A percentile compares a stretch with the other conserved stretches of the same genome.
These are phyloP conservation scores for Littorina saxatilis DNA, from an alignment of 1,140 invertebrate genomes.

Conservation along the genomic window DNA sequence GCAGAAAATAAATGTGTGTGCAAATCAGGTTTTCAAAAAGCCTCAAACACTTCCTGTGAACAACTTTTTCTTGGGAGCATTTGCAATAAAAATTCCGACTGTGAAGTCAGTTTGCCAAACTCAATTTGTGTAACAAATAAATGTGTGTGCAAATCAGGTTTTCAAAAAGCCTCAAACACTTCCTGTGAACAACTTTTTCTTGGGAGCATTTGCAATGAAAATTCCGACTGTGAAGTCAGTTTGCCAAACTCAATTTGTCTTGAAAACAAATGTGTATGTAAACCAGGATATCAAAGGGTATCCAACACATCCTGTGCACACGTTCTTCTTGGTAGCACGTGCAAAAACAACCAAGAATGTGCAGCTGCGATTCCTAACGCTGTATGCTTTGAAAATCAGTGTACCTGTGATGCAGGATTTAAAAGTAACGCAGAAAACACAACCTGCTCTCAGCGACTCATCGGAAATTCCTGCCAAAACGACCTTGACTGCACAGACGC, in stretches of 20 bases:
- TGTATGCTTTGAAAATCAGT: slow-evolving; percentile 4
- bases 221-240: neutral
- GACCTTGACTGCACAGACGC: neutral
- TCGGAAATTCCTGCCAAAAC: neutral
- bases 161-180: neutral
- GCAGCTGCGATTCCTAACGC: neutral
- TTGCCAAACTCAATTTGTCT: neutral
- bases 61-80: neutral
- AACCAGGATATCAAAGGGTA: neutral
- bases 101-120: neutral
- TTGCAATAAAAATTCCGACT: neutral
- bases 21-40: neutral
- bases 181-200: neutral
- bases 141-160: neutral
- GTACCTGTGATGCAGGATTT: slow-evolving; percentile 1
- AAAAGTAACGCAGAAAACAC: neutral
- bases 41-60: neutral
- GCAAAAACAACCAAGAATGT: neutral
- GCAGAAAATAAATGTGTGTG: neutral
- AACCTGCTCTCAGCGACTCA: neutral
- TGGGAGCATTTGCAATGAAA: neutral
- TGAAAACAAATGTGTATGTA: neutral
- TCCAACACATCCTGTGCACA: neutral
- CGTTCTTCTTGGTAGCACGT: neutral
- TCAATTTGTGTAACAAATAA: neutral